Conservation (phyloP, 2,888 invertebrate species). For the Ophion costatus region DNA sequence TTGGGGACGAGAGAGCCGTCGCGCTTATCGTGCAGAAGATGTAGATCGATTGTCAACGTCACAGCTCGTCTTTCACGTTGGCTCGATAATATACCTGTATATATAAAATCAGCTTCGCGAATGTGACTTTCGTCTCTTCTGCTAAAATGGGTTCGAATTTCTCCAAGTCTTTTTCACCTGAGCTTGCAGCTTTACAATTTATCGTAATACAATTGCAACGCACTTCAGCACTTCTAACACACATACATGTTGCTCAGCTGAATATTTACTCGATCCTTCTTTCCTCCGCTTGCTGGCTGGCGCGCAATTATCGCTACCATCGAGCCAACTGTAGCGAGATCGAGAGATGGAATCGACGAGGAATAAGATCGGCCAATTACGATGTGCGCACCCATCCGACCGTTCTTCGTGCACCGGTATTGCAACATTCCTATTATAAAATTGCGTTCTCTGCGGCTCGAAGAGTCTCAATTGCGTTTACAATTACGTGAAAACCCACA, state of each 20-base stretch:
- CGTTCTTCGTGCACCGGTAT: constrained; percentile 23
- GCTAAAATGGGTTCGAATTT: constrained; percentile 37
- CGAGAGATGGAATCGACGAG: constrained; percentile 54
- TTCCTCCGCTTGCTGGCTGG: background rate
- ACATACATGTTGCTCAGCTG: background rate
- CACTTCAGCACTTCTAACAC: constrained; percentile 7
- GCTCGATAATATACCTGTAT: constrained; percentile 1
- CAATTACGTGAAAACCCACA: background rate
- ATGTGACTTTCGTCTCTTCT: constrained; percentile 18
- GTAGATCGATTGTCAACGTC: constrained; percentile 64
- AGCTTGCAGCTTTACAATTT: constrained; percentile 20
- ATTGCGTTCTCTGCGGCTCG: constrained; percentile 42
- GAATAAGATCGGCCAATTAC: constrained; percentile 74
- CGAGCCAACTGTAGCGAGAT: constrained; percentile 66
- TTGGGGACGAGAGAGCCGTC: constrained; percentile 48
- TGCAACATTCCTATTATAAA: constrained; percentile 54
- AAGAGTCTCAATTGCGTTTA: constrained; percentile 44
- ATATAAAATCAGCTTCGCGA: background rate
- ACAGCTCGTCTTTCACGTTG: constrained; percentile 36
- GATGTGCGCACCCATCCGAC: constrained; percentile 33
- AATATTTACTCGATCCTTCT: constrained; percentile 16
- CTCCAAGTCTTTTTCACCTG: constrained; percentile 46
- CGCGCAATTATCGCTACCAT: constrained; percentile 66
- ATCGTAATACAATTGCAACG: constrained; percentile 1
- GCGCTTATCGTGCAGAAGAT: constrained; percentile 51